phyloP scores from a whole-genome alignment of 2,888 invertebrate genomes.

The Tanaodytes sp. region DNA sequence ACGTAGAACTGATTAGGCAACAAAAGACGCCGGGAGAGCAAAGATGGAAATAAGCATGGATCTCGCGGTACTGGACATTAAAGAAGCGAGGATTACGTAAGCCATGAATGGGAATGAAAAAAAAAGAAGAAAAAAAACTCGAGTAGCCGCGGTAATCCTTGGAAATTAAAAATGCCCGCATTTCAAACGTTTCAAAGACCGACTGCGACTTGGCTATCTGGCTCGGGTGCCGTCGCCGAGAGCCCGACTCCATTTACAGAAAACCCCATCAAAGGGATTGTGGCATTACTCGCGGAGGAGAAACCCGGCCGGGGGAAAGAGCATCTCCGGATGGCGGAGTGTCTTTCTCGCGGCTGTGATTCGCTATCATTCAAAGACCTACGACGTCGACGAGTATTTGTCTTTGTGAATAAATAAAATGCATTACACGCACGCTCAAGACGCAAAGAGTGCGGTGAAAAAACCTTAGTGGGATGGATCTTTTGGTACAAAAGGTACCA shows the following conservation, averaged over 20 bases:
- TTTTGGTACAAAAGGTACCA: constrained; percentile 31
- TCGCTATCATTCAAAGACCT: constrained; percentile 40
- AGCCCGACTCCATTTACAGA: constrained; percentile 70
- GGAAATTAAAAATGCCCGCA: constrained; percentile 71
- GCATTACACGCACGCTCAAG: constrained; percentile 63
- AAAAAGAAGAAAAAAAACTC: constrained; percentile 28
- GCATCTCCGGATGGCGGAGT: constrained; percentile 34
- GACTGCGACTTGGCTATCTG: constrained; percentile 55
- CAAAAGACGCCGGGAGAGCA: constrained; percentile 25
- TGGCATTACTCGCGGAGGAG: constrained; percentile 64
- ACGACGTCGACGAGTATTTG: constrained; percentile 69
- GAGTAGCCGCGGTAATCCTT: constrained; percentile 64
- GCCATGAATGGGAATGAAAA: constrained; percentile 26
- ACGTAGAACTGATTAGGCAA: constrained; percentile 34
- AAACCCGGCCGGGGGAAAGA: constrained; percentile 43
- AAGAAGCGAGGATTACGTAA: constrained; percentile 49
- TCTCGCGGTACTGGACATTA: constrained; percentile 41
- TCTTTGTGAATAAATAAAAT: constrained; percentile 73
- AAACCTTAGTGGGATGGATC: constrained; percentile 14
- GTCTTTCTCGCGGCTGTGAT: constrained; percentile 30
- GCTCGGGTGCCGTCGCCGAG: constrained; percentile 19
- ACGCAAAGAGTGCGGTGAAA: constrained; percentile 14
- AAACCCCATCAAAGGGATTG: constrained; percentile 72
- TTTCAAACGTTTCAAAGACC: constrained; percentile 59
- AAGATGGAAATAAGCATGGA: constrained; percentile 36